phyloP scores from a whole-genome alignment of 2,113 vertebrate species.

The Eudyptes chrysolophus region DNA sequence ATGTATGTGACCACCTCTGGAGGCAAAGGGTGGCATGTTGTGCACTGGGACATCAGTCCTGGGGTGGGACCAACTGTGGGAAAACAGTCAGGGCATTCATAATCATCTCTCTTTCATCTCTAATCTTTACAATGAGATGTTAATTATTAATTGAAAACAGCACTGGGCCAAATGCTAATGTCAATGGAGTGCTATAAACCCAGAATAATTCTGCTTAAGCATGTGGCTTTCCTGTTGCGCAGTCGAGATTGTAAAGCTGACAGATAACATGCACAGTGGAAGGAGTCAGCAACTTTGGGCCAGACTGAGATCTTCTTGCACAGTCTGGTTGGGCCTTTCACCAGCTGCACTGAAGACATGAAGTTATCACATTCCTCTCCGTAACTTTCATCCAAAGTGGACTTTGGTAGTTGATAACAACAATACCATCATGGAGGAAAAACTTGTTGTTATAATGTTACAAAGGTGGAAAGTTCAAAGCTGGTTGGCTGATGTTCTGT shows the following conservation, averaged over 20 bases:
- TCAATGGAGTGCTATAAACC: background rate
- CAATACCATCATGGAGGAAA: background rate
- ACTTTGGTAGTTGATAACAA: background rate
- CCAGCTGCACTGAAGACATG: background rate
- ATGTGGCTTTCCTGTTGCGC: background rate
- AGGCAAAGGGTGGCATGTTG: background rate
- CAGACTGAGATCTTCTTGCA: background rate
- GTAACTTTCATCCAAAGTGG: background rate
- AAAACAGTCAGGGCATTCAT: background rate
- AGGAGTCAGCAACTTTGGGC: background rate
- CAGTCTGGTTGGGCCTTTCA: background rate
- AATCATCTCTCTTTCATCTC: background rate
- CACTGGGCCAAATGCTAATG: background rate
- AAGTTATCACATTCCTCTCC: background rate
- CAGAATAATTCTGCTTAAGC: background rate
- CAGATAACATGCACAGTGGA: background rate
- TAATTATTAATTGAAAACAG: constrained; percentile 14
- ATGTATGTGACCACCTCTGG: background rate
- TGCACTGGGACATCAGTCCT: background rate
- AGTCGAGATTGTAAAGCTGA: background rate
- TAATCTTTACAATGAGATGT: background rate
- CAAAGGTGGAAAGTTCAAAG: background rate
- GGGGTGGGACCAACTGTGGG: background rate
- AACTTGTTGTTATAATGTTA: background rate
- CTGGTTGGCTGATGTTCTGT: background rate